These are phyloP conservation scores for Xenentodon cancila DNA, from an alignment of 2,797 vertebrate species.

Conservation along the genomic window DNA sequence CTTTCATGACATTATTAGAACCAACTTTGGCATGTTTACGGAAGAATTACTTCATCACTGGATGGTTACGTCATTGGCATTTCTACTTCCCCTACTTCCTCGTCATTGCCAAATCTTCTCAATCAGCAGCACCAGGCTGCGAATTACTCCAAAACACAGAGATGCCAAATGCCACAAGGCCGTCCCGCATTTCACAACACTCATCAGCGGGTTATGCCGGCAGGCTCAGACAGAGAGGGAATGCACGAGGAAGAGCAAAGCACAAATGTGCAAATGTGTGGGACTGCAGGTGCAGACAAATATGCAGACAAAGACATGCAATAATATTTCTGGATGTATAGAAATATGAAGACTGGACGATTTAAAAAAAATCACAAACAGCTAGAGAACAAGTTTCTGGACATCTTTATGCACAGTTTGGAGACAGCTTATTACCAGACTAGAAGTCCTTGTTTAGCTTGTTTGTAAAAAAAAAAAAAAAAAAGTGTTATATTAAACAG, in stretches of 20 bases:
- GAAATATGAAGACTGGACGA: too few species aligned
- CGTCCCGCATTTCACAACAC: constrained; percentile 71
- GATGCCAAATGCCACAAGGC: constrained; percentile 69
- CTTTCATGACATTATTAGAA: neutral
- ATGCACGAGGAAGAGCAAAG: constrained; percentile 2
- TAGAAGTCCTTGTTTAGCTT: too few species aligned
- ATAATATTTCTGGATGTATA: too few species aligned
- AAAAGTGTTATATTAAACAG: too few species aligned
- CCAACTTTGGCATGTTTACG: constrained; percentile 10
- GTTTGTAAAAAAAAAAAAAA: too few species aligned
- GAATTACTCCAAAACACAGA: constrained; percentile 68
- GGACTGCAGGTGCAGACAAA: constrained; percentile 1
- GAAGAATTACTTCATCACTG: constrained; percentile 50
- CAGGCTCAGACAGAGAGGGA: constrained; percentile 43
- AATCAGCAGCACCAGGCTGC: constrained; percentile 62
- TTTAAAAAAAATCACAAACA: too few species aligned
- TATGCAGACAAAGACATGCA: too few species aligned
- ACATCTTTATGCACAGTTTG: too few species aligned
- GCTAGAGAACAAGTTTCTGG: too few species aligned
- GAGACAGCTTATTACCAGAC: too few species aligned
- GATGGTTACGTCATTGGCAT: constrained; percentile 64
- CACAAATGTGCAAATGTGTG: constrained; percentile 24
- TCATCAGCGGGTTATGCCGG: constrained; percentile 49
- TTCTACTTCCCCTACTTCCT: constrained; percentile 41
- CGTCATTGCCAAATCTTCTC: constrained; percentile 58